Evolutionary conservation across 2,888 invertebrate species (phyloP), one percentile per base, ranked within the genome.

Genomic region (Bombylius discolor): DNA sequence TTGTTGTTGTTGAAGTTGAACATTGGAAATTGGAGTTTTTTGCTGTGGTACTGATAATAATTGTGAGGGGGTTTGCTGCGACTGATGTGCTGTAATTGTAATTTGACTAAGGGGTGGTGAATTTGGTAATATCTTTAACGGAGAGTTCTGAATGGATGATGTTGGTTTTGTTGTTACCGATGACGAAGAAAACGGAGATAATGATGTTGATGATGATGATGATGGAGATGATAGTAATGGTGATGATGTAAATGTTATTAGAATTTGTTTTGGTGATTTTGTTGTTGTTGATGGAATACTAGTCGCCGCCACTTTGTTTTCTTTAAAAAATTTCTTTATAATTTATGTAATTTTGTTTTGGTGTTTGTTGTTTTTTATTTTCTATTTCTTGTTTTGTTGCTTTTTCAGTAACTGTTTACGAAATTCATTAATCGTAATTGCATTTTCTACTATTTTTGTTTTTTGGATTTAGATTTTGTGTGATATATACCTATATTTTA

Each of bases 111-210:
- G 56, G 4, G 72, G 69, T 39, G 71, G 69, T 47, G 72, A 69
- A 31, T 47, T 65, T 60, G 70, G 70, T 23, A 69, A 68, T 59
- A 69, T 66, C 46, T 68, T 70, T 36, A 68, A 66, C 34, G 69
- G 69, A 55, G 63, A 63, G 46, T 66, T 64, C 61, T 49, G 61
- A 12, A 63, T 59, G 9, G 56, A 62, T 44, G 39, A 11, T 51
- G 51, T 44, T 45, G 45, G 8, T 51, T 7, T 13, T 49, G 49
- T 14, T 49, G 49, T 36, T 48, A 33, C 9, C 11, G 60, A 57
- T 8, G 59, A 57, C 8, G 59, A 56, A n/a, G 14, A 42, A 47
- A 46, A 47, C 47, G 52, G 31, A 42, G 57, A 50, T 49, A 52
- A 55, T 49, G 59, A 53, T 57, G 61, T 56, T 52, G 53, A 44